Percentiles rank a stretch among this genome's conserved stretches.
Conservation (phyloP, 2,888 invertebrate species). For the Oscheius sp. region DNA sequence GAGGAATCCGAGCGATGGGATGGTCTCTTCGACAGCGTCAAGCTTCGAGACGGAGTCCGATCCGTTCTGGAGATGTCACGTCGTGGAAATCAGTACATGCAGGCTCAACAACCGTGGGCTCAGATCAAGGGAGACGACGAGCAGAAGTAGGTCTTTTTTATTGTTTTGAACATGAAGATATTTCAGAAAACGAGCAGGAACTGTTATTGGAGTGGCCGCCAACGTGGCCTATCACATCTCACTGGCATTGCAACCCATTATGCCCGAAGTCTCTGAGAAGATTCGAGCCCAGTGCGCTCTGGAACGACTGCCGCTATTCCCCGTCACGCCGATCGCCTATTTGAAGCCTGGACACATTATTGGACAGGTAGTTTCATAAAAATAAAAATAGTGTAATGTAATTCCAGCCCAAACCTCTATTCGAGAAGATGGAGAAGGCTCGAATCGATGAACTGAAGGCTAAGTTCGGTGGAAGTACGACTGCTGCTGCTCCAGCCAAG, state of each 20-base stretch:
- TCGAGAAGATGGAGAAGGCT: constrained; percentile 85
- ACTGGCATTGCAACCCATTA: constrained; percentile 87
- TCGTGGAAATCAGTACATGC: constrained; percentile 96
- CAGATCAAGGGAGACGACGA: constrained; percentile 84
- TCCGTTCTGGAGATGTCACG: constrained; percentile 88
- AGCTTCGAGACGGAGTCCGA: constrained; percentile 75
- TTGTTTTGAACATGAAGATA: neutral
- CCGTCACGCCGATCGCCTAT: constrained; percentile 75
- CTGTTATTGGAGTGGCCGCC: constrained; percentile 86
- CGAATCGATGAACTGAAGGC: constrained; percentile 83
- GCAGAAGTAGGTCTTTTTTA: constrained; percentile 78
- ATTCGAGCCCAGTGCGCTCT: constrained; percentile 67
- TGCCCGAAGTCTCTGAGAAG: constrained; percentile 80
- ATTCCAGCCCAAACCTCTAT: constrained; percentile 84
- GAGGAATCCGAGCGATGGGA: constrained; percentile 63
- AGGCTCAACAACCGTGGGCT: constrained; percentile 92
- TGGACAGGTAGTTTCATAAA: constrained; percentile 78
- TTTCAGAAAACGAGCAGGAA: constrained; percentile 80
- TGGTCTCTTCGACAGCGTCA: constrained; percentile 64
- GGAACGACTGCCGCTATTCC: constrained; percentile 68
- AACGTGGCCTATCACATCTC: constrained; percentile 86
- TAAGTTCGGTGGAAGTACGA: constrained; percentile 42
- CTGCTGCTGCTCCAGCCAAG: neutral
- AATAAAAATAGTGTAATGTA: neutral
- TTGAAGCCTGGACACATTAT: constrained; percentile 86